A percentile compares a stretch with the other conserved stretches of the same genome.
phyloP scores from a whole-genome alignment of 2,113 vertebrate species.

The Zeus faber region DNA sequence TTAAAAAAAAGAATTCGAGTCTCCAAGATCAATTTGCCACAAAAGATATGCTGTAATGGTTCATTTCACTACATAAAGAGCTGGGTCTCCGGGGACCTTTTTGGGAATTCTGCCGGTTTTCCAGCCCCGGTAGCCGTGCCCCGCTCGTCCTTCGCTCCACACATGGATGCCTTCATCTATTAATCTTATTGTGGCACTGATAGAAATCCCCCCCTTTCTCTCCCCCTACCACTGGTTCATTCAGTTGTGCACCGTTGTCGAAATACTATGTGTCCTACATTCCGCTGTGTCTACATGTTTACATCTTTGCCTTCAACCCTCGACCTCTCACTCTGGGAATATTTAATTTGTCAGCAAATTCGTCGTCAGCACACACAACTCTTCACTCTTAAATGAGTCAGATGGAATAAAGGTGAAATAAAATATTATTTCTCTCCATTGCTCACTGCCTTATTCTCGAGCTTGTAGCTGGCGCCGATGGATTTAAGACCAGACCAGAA shows the following conservation, averaged over 20 bases:
- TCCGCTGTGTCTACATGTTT: too few species aligned
- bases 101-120: conserved; percentile 48
- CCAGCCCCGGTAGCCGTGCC: conserved; percentile 28
- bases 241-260: too few species aligned
- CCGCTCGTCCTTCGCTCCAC: conserved; percentile 3
- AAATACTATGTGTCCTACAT: too few species aligned
- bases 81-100: conserved; percentile 35
- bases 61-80: conserved; percentile 69
- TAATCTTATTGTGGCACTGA: conserved; percentile 39
- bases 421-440: too few species aligned
- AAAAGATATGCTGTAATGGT: conserved; percentile 70
- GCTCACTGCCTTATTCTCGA: too few species aligned
- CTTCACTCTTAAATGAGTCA: background rate
- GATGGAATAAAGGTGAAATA: background rate
- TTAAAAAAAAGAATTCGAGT: conserved; percentile 52
- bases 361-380: too few species aligned
- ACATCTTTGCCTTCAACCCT: too few species aligned
- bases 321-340: too few species aligned
- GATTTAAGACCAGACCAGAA: too few species aligned
- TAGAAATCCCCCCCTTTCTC: conserved; percentile 21
- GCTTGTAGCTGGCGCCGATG: too few species aligned
- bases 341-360: too few species aligned
- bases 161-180: conserved; percentile 34
- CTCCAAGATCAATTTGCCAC: conserved; percentile 59
- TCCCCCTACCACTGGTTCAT: too few species aligned